phyloP scores from a whole-genome alignment of 1,140 invertebrate genomes.

The Drosophila cardini region DNA sequence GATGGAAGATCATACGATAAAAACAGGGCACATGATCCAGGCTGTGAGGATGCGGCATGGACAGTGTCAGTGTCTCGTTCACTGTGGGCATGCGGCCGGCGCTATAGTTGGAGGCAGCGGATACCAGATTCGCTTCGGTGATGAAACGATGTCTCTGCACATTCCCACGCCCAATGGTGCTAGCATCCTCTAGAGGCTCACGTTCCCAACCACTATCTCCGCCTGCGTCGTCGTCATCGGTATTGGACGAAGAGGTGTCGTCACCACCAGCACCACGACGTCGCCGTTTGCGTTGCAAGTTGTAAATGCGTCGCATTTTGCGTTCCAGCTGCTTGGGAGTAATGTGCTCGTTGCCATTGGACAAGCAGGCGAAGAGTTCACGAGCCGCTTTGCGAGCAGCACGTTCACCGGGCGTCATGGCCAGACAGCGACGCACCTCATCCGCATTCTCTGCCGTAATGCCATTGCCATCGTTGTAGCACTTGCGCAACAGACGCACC shows the following conservation, averaged over 20 bases:
- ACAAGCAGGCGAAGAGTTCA: constrained; percentile 92
- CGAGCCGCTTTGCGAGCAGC: constrained; percentile 92
- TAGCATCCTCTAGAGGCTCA: constrained; percentile 57
- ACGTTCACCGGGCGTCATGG: constrained; percentile 93
- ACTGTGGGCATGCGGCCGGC: constrained; percentile 91
- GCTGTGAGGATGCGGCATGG: constrained; percentile 87
- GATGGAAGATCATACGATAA: constrained; percentile 89
- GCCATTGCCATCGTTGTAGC: constrained; percentile 91
- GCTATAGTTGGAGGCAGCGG: constrained; percentile 92
- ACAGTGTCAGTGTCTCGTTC: constrained; percentile 89
- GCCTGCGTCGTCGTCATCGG: constrained; percentile 69
- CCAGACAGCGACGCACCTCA: constrained; percentile 93
- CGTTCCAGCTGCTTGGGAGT: constrained; percentile 91
- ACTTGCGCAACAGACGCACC: constrained; percentile 91
- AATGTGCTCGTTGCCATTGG: constrained; percentile 93
- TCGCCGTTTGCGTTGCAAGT: constrained; percentile 84
- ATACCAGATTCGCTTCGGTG: constrained; percentile 91
- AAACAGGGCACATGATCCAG: constrained; percentile 89
- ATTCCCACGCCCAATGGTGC: constrained; percentile 45
- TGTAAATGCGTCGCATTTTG: constrained; percentile 88
- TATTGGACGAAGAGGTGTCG: constrained; percentile 53
- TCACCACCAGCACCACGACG: constrained; percentile 57
- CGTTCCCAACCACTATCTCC: constrained; percentile 74
- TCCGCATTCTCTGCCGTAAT: constrained; percentile 92
- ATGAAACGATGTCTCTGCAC: constrained; percentile 85